Conservation (phyloP, 2,888 invertebrate species). For the Drosophila rellima region DNA sequence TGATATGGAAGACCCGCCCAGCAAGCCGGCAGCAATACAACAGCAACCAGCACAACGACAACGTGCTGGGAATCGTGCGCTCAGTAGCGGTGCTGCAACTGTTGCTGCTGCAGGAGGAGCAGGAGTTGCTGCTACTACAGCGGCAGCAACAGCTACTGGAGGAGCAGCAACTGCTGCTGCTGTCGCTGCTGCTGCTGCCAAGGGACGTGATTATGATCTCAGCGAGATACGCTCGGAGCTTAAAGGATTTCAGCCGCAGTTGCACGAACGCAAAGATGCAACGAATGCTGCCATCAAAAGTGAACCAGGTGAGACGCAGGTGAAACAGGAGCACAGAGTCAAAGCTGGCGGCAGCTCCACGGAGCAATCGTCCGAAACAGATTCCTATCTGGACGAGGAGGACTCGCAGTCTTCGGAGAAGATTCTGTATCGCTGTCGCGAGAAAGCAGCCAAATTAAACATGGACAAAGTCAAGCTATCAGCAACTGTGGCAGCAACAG, state of each 20-base stretch:
- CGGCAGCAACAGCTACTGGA: constrained; percentile 53
- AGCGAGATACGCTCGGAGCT: constrained; percentile 94
- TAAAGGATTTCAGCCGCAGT: constrained; percentile 89
- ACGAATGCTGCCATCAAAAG: constrained; percentile 54
- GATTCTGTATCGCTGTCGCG: constrained; percentile 59
- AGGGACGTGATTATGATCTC: constrained; percentile 92
- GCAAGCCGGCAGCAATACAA: constrained; percentile 9
- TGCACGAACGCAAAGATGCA: constrained; percentile 56
- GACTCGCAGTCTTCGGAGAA: constrained; percentile 85
- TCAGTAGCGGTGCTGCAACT: constrained; percentile 55
- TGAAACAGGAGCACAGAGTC: constrained; percentile 67
- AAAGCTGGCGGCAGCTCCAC: constrained; percentile 82
- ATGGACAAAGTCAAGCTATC: constrained; percentile 57
- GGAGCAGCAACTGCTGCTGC: constrained; percentile 50
- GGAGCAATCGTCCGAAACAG: constrained; percentile 84
- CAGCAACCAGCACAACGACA: constrained; percentile 30
- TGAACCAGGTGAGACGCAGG: constrained; percentile 42
- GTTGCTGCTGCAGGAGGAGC: neutral
- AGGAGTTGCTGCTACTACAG: constrained; percentile 59
- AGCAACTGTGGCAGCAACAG: constrained; percentile 25
- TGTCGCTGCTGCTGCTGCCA: constrained; percentile 79
- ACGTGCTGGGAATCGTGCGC: constrained; percentile 58
- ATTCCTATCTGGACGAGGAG: constrained; percentile 85
- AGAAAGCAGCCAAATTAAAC: constrained; percentile 24
- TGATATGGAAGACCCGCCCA: constrained; percentile 74